These are phyloP conservation scores for Diarsia mendica DNA, from an alignment of 2,888 invertebrate species.

Conservation along the genomic window DNA sequence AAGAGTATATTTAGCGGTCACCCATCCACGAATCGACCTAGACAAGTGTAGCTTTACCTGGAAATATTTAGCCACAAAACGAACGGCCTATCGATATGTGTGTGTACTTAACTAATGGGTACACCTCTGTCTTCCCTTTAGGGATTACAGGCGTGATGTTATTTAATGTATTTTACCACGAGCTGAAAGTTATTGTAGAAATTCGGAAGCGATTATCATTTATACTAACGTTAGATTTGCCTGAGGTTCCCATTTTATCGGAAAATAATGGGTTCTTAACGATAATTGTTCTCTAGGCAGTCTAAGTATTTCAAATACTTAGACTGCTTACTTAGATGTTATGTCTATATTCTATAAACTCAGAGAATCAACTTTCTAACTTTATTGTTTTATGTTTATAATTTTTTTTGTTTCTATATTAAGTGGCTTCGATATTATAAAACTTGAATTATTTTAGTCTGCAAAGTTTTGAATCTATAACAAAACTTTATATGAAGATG, in stretches of 20 bases:
- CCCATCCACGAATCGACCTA: too few species aligned
- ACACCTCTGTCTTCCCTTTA: too few species aligned
- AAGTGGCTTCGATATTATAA: neutral
- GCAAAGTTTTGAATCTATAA: slow-evolving; percentile 9
- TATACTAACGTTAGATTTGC: neutral
- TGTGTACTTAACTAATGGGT: too few species aligned
- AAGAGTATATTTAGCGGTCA: too few species aligned
- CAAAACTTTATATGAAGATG: neutral
- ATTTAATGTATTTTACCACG: neutral
- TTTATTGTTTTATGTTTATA: neutral
- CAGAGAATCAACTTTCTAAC: neutral
- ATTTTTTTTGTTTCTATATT: neutral
- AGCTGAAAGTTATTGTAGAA: neutral
- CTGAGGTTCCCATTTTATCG: neutral
- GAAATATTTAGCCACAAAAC: too few species aligned
- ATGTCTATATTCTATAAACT: neutral
- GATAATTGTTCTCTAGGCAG: neutral
- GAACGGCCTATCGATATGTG: too few species aligned
- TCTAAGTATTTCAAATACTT: neutral
- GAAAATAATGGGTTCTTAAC: neutral
- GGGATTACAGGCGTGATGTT: too few species aligned
- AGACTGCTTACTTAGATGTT: neutral
- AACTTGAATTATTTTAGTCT: neutral
- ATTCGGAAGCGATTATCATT: neutral
- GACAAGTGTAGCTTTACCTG: too few species aligned